Evolutionary conservation across 2,797 vertebrate genomes (phyloP), one percentile per base, ranked within the genome.

Genomic region (Sparus aurata): DNA sequence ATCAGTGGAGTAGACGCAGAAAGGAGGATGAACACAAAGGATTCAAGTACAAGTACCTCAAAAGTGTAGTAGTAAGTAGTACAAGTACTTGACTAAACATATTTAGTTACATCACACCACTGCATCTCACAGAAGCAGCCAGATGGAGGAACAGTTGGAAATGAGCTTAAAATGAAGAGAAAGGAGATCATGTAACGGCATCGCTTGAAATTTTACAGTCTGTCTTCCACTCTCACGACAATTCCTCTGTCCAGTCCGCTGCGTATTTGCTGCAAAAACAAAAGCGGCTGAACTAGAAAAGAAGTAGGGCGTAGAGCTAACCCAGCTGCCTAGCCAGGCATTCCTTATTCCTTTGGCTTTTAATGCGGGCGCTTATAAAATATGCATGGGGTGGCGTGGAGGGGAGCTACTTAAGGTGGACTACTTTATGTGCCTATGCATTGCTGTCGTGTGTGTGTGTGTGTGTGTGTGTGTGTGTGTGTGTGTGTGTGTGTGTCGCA

Each of bases 311-410:
- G 73, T 57, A 66, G 82, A 78, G 85, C 65, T 93, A 94, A 91
- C 93, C 91, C 84, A 88, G 88, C 91, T 89, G 91, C 84, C 92
- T 85, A 93, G 80, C 91, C 91, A 92, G 88, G 87, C 93, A 92
- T 94, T 80, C 82, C 85, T 94, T 90, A 94, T 93, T 93, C 89
- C 85, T 86, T 86, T 84, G 86, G 89, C 91, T 95, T 93, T 94
- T 94, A 93, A 93, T 87, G 88, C 84, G 64, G 79, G 59, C 75
- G 87, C 62, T 74, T 74, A 93, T 95, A 79, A 95, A 94, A 95
- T 92, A 95, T 94, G 92, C 87, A 95, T 93, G 83, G 71, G 9
- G 30, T 87, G 83, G 90, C 82, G 71, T 91, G 87, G 89, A 92
- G 76, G 82, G 81, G 79, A 87, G 87, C 79, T 90, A 93, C 92